Base-by-base conservation (phyloP, 2,797 vertebrate genomes). In the Anabas testudineus region DNA sequence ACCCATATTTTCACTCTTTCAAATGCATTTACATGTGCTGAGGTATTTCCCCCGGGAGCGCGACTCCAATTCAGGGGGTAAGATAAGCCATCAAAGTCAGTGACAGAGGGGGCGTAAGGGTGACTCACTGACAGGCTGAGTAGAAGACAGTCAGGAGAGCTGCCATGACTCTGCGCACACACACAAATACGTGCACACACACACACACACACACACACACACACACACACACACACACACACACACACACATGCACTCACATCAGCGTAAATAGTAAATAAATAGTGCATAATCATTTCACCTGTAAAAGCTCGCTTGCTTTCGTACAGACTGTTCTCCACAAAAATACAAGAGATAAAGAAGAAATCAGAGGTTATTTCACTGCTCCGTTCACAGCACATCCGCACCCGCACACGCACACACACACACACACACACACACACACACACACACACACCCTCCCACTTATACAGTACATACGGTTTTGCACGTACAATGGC, bases 51-150 rank as follows among this genome's bases (percentile, higher is more conserved):
- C 90, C 64, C 3, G 88, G 86, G 90, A 90, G 79, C 76, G 15
- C 10, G 76, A 83, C 89, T 91, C 89, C 88, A 89, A 91, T 92
- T 89, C 90, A 84, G 77, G 78, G 82, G 87, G 51, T 88, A 87
- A 90, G 90, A 92, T 92, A 90, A 92, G 89, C 87, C 90, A 91
- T 93, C 90, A 92, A 87, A 90, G 89, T 91, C 87, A 78, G 84
- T 90, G 91, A 91, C 90, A 89, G 90, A 89, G 86, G 90, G 91
- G 89, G 90, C 88, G 59, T 74, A 57, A 13, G 73, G 91, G 90
- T 88, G 88, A 90, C 81, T 90, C 89, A 82, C 78, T 90, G 91
- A 91, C 90, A 91, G 88, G 67, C 85, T 19, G 87, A 78, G 88
- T 53, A 32, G 85, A 57, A 85, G 80, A 86, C 86, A 88, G 88